Evolutionary conservation across 2,797 vertebrate genomes (phyloP).

Genomic region (Dipus sagitta): DNA sequence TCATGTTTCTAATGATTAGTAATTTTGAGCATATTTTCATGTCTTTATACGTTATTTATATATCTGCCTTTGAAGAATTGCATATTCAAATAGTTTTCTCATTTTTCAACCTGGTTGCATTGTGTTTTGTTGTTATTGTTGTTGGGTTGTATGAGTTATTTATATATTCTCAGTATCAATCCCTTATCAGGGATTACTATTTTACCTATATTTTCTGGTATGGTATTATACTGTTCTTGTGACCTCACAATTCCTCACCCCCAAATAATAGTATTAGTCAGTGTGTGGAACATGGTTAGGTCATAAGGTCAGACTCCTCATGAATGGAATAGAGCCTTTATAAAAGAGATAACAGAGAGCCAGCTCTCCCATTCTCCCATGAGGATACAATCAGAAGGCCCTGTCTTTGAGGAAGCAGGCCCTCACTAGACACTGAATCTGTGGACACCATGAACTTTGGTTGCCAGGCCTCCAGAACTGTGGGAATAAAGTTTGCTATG

Average conservation of each 20-base stretch:
- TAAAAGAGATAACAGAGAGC: neutral
- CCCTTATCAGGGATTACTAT: neutral
- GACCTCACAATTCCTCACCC: no score
- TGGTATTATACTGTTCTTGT: neutral
- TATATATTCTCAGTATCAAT: neutral
- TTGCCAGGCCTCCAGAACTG: neutral
- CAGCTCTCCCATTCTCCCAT: no score
- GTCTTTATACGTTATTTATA: neutral
- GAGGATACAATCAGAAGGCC: neutral
- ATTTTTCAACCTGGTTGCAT: constrained; percentile 7
- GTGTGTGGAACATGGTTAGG: no score
- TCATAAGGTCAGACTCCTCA: neutral
- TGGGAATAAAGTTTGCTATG: neutral
- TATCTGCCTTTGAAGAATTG: neutral
- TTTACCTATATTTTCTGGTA: neutral
- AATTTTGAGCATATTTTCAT: neutral
- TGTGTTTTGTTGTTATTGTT: neutral
- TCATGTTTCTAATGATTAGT: neutral
- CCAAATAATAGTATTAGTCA: neutral
- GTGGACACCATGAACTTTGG: neutral
- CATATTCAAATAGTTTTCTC: neutral
- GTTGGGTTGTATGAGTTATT: neutral
- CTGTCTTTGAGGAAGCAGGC: neutral
- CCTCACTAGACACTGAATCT: neutral
- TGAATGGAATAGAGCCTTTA: neutral